Evolutionary conservation across 2,888 invertebrate species (phyloP), one percentile per base, ranked within the genome.

Genomic region (Volucella inanis): DNA sequence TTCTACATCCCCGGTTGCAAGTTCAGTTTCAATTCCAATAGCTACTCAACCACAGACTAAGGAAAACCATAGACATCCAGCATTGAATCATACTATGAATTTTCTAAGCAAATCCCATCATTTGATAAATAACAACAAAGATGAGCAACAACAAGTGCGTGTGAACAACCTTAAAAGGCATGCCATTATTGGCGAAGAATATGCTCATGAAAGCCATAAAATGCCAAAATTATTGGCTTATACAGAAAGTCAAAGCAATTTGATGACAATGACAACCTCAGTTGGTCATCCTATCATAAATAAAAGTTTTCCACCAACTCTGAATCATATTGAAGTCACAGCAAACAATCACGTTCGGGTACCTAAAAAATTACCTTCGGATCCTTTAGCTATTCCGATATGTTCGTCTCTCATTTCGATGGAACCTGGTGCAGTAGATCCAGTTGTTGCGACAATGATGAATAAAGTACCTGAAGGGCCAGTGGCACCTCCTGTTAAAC

Each of bases 401-500:
- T 71, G 75, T 39, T 67, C 55, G 8, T 22, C 76, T 22, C 43
- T 74, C 22, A 47, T 62, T 52, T 64, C 59, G 11, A 78, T 59
- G 47, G 74, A 77, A 10, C 68, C 88, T n/a, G 54, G 81, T 9
- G 87, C 65, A 15, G 76, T 75, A 50, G 75, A 81, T 31, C 64
- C 67, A 70, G 55, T 31, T 22, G 80, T 64, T 57, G 71, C 50
- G 15, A 55, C 55, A 43, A 59, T 79, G 50, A 43, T 65, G 11
- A 86, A 84, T 89, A 39, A 90, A 90, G 15, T 92, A 90, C 71
- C 81, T 87, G 79, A 87, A 71, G 61, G 61, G 31, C 71, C 87
- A 67, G 72, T 79, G 18, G 67, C 88, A 22, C 85, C 89, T 8
- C 89, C 90, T 38, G 87, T 89, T 12, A 92, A 92, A 59, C 90